Percentiles rank a stretch among this genome's conserved stretches.
These are phyloP conservation scores for Takifugu ocellatus DNA, from an alignment of 2,797 vertebrate species.

Conservation along the genomic window DNA sequence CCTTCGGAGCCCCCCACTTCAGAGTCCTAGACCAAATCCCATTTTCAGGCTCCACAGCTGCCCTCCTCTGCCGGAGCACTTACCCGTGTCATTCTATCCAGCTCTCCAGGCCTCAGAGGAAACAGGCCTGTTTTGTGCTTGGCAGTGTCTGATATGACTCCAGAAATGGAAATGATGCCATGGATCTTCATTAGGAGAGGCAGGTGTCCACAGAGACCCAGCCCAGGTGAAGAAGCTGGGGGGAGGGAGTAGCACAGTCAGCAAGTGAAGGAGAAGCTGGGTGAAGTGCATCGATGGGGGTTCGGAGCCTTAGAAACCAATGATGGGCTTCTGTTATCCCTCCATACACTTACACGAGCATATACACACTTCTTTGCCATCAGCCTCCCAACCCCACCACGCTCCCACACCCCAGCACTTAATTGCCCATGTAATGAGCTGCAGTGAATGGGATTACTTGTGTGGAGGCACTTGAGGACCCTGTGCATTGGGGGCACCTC, in stretches of 20 bases:
- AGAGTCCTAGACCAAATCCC: conserved; percentile 70
- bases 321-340: conserved; percentile 52
- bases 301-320: conserved; percentile 62
- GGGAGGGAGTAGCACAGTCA: conserved; percentile 24
- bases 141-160: conserved; percentile 81
- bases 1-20: conserved; percentile 73
- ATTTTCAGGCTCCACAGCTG: conserved; percentile 87
- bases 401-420: conserved; percentile 77
- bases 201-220: conserved; percentile 84
- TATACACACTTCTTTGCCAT: conserved; percentile 59
- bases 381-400: conserved; percentile 33
- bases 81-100: conserved; percentile 81
- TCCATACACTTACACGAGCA: conserved; percentile 32
- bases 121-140: conserved; percentile 81
- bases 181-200: conserved; percentile 89
- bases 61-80: conserved; percentile 76
- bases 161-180: conserved; percentile 84
- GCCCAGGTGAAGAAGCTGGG: conserved; percentile 85
- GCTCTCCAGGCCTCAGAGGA: conserved; percentile 75
- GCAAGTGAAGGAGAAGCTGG: conserved; percentile 17
- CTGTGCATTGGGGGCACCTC: conserved; percentile 75
- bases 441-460: conserved; percentile 82
- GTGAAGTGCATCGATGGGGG: conserved; percentile 30
- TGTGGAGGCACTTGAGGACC: conserved; percentile 81
- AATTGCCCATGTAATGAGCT: conserved; percentile 89